phyloP scores from a whole-genome alignment of 2,888 invertebrate genomes.

The Terebella lapidaria region DNA sequence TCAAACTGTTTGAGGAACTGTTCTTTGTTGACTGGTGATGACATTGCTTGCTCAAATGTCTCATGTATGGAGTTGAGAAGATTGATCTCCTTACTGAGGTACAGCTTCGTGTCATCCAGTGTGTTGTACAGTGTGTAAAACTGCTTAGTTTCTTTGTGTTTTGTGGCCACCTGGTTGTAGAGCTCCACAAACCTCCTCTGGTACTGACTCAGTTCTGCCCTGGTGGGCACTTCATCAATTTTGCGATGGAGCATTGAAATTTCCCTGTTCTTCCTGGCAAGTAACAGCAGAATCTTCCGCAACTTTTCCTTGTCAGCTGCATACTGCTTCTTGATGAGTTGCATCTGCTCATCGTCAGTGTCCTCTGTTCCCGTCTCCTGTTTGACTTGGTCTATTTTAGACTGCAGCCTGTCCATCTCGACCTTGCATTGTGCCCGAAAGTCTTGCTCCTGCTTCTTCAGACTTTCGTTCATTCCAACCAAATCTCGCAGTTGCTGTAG shows the following conservation, averaged over 20 bases:
- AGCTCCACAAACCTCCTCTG: constrained; percentile 92
- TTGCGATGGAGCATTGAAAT: constrained; percentile 77
- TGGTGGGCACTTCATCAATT: constrained; percentile 86
- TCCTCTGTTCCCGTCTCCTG: background rate
- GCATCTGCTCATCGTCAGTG: background rate
- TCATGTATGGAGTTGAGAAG: constrained; percentile 54
- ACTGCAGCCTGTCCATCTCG: background rate
- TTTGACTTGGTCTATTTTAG: background rate
- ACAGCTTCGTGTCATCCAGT: constrained; percentile 86
- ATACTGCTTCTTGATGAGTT: background rate
- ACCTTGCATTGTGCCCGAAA: constrained; percentile 66
- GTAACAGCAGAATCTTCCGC: background rate
- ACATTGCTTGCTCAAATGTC: constrained; percentile 65
- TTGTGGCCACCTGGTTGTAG: constrained; percentile 88
- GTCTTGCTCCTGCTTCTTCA: constrained; percentile 66
- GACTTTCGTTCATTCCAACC: constrained; percentile 66
- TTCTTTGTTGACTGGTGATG: constrained; percentile 71
- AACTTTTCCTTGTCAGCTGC: background rate
- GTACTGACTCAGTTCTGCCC: constrained; percentile 90
- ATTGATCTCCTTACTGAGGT: constrained; percentile 81
- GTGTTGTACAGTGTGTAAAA: constrained; percentile 95
- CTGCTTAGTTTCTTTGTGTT: constrained; percentile 95
- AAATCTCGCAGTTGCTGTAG: constrained; percentile 55
- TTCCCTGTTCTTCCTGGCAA: constrained; percentile 58
- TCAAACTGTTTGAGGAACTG: constrained; percentile 89